Percentiles rank a stretch among this genome's conserved stretches.
Conservation (phyloP, 2,797 vertebrate species). For the Macroramphosus scolopax region DNA sequence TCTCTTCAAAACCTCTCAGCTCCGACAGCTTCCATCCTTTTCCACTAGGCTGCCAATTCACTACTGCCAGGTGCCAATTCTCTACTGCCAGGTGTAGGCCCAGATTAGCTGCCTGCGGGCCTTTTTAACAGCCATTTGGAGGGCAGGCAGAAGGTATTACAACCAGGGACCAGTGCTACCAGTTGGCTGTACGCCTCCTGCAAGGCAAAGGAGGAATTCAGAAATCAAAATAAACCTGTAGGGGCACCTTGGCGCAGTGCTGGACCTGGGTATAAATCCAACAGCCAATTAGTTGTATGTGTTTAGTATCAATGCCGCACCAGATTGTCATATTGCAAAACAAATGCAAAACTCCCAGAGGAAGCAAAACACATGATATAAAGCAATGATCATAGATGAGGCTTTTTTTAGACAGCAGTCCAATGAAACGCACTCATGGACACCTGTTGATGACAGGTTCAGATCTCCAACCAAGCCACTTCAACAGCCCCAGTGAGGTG, state of each 20-base stretch:
- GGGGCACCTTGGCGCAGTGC: conserved; percentile 14
- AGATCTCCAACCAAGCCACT: too few species aligned
- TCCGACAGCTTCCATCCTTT: conserved; percentile 10
- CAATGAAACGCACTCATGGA: too few species aligned
- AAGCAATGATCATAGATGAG: too few species aligned
- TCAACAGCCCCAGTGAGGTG: too few species aligned
- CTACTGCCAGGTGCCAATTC: conserved; percentile 22
- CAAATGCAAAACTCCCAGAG: too few species aligned
- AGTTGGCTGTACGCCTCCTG: conserved; percentile 16
- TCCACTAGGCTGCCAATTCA: conserved; percentile 30
- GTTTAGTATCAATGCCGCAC: too few species aligned
- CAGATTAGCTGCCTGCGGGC: conserved; percentile 40
- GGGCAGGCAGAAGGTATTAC: conserved; percentile 36
- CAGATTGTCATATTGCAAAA: too few species aligned
- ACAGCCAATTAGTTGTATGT: too few species aligned
- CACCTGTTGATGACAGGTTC: too few species aligned
- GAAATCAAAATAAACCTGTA: conserved; percentile 34
- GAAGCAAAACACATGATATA: too few species aligned
- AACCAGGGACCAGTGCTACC: conserved; percentile 20
- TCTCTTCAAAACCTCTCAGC: conserved; percentile 16
- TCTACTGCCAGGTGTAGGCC: conserved; percentile 20
- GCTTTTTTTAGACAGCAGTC: too few species aligned
- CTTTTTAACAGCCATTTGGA: conserved; percentile 48
- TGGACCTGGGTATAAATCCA: too few species aligned
- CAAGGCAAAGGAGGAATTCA: conserved; percentile 40